Conservation (phyloP, 2,888 invertebrate genomes). For the Andrena flavipes region DNA sequence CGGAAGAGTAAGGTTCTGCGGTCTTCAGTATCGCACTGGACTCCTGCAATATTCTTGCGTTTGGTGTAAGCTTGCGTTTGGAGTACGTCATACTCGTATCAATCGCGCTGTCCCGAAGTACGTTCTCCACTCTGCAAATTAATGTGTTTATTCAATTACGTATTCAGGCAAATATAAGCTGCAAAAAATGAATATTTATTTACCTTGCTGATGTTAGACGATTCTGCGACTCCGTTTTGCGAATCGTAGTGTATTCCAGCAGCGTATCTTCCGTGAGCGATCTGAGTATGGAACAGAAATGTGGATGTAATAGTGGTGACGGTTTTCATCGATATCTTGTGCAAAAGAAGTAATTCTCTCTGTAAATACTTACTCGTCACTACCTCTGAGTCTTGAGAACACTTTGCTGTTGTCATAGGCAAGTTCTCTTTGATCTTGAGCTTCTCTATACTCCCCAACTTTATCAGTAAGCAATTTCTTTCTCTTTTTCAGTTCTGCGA, state of each 20-base stretch:
- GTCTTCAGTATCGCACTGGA: constrained; percentile 80
- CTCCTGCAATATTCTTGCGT: constrained; percentile 83
- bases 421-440: constrained; percentile 50
- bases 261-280: constrained; percentile 57
- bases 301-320: constrained; percentile 3
- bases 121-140: constrained; percentile 79
- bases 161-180: not conserved
- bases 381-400: constrained; percentile 48
- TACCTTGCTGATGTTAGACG: constrained; percentile 62
- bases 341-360: constrained; percentile 8
- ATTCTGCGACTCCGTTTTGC: constrained; percentile 71
- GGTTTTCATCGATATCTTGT: too few relatives aligned
- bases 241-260: constrained; percentile 62
- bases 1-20: constrained; percentile 73
- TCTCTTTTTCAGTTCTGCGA: constrained; percentile 84
- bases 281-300: constrained; percentile 41
- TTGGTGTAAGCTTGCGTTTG: constrained; percentile 81
- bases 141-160: not conserved
- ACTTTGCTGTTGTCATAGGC: constrained; percentile 48
- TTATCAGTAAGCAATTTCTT: constrained; percentile 64
- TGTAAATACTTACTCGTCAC: constrained; percentile 63
- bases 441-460: constrained; percentile 60
- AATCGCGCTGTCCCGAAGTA: constrained; percentile 73
- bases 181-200: constrained; percentile 7
- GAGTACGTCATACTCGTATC: constrained; percentile 82